Base-by-base conservation (phyloP, 2,797 vertebrate species). In the Molossus alvarezi region DNA sequence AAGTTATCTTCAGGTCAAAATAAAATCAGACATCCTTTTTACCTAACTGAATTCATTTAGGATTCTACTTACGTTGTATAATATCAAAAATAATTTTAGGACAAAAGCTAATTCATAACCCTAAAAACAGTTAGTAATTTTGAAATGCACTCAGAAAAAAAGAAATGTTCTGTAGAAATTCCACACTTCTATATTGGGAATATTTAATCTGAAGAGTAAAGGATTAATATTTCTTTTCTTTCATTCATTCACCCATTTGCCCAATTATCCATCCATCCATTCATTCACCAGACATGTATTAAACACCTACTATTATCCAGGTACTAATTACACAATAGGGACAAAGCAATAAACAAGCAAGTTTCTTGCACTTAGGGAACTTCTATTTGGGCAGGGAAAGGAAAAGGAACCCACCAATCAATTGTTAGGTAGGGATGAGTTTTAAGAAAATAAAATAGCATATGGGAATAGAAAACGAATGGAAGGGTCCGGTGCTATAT, bases 1-100 rank as follows among this genome's bases (percentile, higher is more conserved):
- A 88, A 80, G n/a, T 69, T 37, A 89, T 86, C 15, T 80, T 92
- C 21, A 57, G 5, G 15, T 94, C 21, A 58, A 88, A 94, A 94
- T 73, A 14, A 82, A 71, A 72, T 57, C 9, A 37, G 12, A 37
- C n/a, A 58, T 15, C 90, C 33, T 86, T 95, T 77, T 83, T 76
- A 85, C n/a, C 20, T 88, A 62, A 53, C 21, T 33, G 41, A 57
- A 69, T 67, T 65, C 4, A 55, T 67, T 13, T 55, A 84, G 58
- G 15, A 69, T 51, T 86, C 3, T 10, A 57, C 14, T 65, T 5
- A 51, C 67, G 5, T 45, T 82, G 33, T n/a, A 45, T 13, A 14
- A 64, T 69, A 14, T 69, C 10, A 75, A 60, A n/a, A 93, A 60
- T 41, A 77, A 53, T 85, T 73, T 76, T n/a, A 75, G 13, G 17